Evolutionary conservation across 2,113 vertebrate species (phyloP), one percentile per base, ranked within the genome.

Genomic region (Neolamprologus variostigma): DNA sequence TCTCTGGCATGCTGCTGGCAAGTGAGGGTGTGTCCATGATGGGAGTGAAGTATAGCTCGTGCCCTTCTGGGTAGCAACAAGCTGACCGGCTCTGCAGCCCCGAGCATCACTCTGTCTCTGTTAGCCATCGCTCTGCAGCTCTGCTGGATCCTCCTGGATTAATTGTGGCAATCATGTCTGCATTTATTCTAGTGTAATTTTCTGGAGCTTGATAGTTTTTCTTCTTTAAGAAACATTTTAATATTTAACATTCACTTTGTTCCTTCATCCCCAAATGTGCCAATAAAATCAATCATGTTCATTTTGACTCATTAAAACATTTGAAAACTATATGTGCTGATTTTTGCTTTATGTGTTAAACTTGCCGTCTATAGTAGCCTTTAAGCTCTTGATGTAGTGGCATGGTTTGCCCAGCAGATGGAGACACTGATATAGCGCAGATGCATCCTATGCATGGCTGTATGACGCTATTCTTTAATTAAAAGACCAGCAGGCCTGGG

Each of bases 381-480:
- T n/a, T 37, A 66, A 66, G 33, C 10, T 37, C 33, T 37, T 71
- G 33, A 37, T 81, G 79, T 19, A 57, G 35, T 26, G n/a, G 14
- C 28, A 7, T 7, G 7, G 33, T 21, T 19, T 78, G 26, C 3
- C 89, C 89, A 79, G 47, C 78, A 87, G 89, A 50, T 76, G 89
- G 82, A 76, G 78, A 33, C 26, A 51, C 42, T 47, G 16, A 78
- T 21, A 6, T 11, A 37, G 28, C 0, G 2, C 55, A 78, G 3
- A 59, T 59, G 26, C 4, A 7, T 2, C 21, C 37, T 16, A 45
- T 17, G 0, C 26, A 9, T 50, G 5, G 17, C 6, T 3, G 14
- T 3, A 8, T 1, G 16, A 26, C 0, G 1, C 7, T n/a, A 33
- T 12, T 4, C 12, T 17, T 73, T 73, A 73, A 71, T 23, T 0